Evolutionary conservation across 2,113 vertebrate species (phyloP).

Genomic region (Calyptommatus sinebrachiatus): DNA sequence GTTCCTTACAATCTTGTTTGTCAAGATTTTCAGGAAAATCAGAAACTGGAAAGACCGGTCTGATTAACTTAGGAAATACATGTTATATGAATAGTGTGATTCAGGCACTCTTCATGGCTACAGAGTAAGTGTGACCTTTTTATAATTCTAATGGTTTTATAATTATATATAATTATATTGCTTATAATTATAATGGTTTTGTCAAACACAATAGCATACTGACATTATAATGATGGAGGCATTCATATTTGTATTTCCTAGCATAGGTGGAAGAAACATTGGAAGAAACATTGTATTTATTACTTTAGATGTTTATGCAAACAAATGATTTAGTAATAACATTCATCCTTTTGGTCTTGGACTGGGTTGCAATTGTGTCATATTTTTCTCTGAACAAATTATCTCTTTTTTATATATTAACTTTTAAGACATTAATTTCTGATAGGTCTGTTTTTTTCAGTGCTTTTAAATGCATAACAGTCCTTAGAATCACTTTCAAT

Average conservation of each 20-base stretch:
- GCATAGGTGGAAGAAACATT: no score
- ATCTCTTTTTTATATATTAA: not conserved
- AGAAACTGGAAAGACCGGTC: constrained; percentile 95
- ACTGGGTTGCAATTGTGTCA: not conserved
- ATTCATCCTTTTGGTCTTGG: not conserved
- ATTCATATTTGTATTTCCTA: no score
- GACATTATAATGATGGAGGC: no score
- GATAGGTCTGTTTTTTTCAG: not conserved
- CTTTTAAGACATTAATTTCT: not conserved
- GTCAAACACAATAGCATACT: no score
- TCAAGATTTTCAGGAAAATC: constrained; percentile 90
- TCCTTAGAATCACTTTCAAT: not conserved
- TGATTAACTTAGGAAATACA: constrained; percentile 96
- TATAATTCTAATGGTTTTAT: no score
- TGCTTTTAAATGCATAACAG: not conserved
- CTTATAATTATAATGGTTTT: no score
- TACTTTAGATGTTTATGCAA: not conserved
- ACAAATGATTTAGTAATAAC: not conserved
- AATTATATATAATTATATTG: no score
- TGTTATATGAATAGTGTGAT: constrained; percentile 99
- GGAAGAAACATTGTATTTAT: not conserved
- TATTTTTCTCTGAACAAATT: not conserved
- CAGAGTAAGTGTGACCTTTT: constrained; percentile 84
- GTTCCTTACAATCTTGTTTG: constrained; percentile 86
- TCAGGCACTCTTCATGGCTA: constrained; percentile 97